Base-by-base conservation (phyloP, 2,113 vertebrate genomes). In the Oncorhynchus keta region DNA sequence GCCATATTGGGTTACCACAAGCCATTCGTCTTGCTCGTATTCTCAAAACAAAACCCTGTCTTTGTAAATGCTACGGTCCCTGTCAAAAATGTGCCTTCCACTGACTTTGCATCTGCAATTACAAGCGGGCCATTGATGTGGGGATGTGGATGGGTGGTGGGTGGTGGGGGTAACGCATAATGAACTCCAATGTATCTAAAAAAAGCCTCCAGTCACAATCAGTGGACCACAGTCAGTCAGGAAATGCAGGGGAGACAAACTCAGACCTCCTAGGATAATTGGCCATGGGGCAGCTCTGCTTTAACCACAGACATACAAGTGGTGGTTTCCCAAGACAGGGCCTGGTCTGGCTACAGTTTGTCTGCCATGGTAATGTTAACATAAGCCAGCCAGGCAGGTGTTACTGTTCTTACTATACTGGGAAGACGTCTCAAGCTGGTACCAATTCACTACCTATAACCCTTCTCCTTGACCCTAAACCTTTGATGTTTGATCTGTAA, bases 381-480 rank as follows among this genome's bases (percentile, higher is more conserved):
- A 22, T 22, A 9, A 57, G 30, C 68, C 55, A 77, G 32, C 65
- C 66, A 72, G 22, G 18, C 77, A 75, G 64, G 99, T 78, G 14
- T 73, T 79, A 78, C 75, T 71, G 32, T 51, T 72, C 78, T 83
- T 72, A 81, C 68, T 32, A 68, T 4, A 7, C 76, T 48, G 9
- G 1, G 13, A 30, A 12, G 73, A 16, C 5, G 2, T 62, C 68
- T 39, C 9, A 22, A 55, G 95, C 98, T 45, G 99, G 85, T 97
- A 14, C 13, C 51, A 55, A 55, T 4, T 55, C 51, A 55, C 51
- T 55, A 16, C 51, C 51, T 55, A 99, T 76, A 94, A 7, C 51
- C 16, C 51, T 18, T 45, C 96, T 2, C 99, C 98, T 18, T 55
- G 1, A 16, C 16, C 98, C 39, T 45, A 45, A 55, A 55, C n/a